Evolutionary conservation across 1,140 invertebrate species (phyloP), one percentile per base, ranked within the genome.

Genomic region (Mya arenaria): DNA sequence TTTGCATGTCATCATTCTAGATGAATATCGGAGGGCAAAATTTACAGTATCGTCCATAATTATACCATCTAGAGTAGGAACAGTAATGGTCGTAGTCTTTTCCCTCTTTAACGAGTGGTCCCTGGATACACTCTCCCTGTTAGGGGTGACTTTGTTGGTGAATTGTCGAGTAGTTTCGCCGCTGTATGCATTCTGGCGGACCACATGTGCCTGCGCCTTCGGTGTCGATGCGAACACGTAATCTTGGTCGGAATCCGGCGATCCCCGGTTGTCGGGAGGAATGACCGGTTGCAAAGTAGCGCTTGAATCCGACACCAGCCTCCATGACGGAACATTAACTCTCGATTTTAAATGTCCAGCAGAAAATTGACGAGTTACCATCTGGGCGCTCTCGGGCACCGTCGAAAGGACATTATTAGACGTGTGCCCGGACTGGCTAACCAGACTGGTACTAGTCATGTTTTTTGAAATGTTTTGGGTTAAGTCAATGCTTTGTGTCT

Each of bases 31-130:
- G 10, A 78, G 30, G 15, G 74, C 74, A 66, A 78, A 78, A n/a
- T 78, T 78, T 1, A 78, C 39, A 44, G 23, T 65, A 37, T 78
- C 74, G 37, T 78, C 74, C 60, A 78, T 65, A n/a, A 65, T 78
- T 28, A 78, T 78, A 6, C 41, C 41, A 8, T 78, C 74, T 19
- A 39, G 30, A 4, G 66, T 37, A 25, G 34, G 19, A 30, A 75
- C 56, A 23, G 55, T 32, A 19, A 44, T 62, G 28, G 23, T 10
- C 8, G 32, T 41, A n/a, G 10, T 10, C 44, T 48, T 10, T n/a
- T 48, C 44, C 10, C n/a, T 48, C n/a, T 10, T 13, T 13, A 48
- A 13, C 10, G 10, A 13, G 44, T 48, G 10, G 10, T 48, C n/a
- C 44, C n/a, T 48, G 44, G 44, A 13, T 13, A n/a, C n/a, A 48